Percentiles rank a stretch among this genome's conserved stretches.
Evolutionary conservation across 2,888 invertebrate species (phyloP).

Genomic region (Vannuccia rotundouncinata): DNA sequence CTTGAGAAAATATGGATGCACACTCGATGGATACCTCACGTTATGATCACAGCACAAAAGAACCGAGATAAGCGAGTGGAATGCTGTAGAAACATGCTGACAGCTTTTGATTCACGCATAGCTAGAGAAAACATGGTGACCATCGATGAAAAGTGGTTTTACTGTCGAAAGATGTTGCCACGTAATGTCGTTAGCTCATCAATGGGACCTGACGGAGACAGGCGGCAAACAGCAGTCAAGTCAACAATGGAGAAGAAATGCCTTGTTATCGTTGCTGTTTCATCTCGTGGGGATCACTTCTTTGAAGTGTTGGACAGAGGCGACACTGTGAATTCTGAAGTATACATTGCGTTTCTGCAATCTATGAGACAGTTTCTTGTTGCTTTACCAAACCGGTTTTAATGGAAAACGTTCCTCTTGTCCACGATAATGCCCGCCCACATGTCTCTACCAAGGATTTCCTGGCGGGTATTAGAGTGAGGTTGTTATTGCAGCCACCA

Average conservation of each 20-base stretch:
- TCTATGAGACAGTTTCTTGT: slow-evolving; percentile 7
- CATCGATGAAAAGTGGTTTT: background rate
- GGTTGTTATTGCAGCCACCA: background rate
- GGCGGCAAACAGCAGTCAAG: background rate
- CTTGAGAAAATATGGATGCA: slow-evolving; percentile 5
- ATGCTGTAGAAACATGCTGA: slow-evolving; percentile 11
- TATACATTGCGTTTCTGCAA: slow-evolving; percentile 15
- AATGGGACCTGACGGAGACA: background rate
- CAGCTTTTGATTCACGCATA: slow-evolving; percentile 15
- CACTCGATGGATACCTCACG: slow-evolving; percentile 10
- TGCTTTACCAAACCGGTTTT: background rate
- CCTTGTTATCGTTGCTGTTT: background rate
- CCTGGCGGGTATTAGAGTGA: background rate
- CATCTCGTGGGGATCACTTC: background rate
- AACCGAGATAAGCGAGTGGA: slow-evolving; percentile 5
- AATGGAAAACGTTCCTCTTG: slow-evolving; percentile 4
- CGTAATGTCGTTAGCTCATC: background rate
- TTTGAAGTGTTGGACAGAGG: background rate
- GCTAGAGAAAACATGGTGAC: slow-evolving; percentile 4
- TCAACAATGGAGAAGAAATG: slow-evolving; percentile 15
- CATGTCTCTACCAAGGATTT: slow-evolving; percentile 10
- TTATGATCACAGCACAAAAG: background rate
- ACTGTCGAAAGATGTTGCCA: background rate
- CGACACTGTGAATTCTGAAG: slow-evolving; percentile 2
- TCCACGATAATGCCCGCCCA: slow-evolving; percentile 3